phyloP scores from a whole-genome alignment of 30 jellyfish, hydroid and myxozoan genomes.

The Hydractinia echinata region DNA sequence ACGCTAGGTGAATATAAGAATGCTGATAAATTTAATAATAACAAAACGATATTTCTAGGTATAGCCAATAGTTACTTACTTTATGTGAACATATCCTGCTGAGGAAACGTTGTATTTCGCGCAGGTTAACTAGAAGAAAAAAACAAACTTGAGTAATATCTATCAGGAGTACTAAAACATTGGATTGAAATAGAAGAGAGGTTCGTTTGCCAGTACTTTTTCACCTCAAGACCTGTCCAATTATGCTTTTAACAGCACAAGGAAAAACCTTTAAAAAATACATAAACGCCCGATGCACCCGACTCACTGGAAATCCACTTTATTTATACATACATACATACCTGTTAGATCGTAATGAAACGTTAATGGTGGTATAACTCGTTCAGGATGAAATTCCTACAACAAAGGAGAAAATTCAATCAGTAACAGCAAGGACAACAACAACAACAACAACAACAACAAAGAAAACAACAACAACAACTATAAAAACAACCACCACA shows the following conservation, averaged over 20 bases:
- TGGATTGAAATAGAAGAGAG: too few relatives aligned
- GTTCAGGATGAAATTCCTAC: slow-evolving; percentile 32
- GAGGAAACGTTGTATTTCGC: slow-evolving; percentile 78
- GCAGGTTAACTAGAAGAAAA: slow-evolving; percentile 49
- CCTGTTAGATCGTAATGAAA: slow-evolving; percentile 22
- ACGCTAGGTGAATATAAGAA: too few relatives aligned
- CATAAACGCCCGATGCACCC: neutral
- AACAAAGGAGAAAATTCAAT: neutral
- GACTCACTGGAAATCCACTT: slow-evolving; percentile 1
- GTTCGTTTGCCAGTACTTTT: too few relatives aligned
- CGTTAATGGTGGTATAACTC: slow-evolving; percentile 32
- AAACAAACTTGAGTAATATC: too few relatives aligned
- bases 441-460: too few relatives aligned
- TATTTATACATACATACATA: too few relatives aligned
- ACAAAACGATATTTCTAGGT: too few relatives aligned
- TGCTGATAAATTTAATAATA: too few relatives aligned
- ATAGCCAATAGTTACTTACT: slow-evolving; percentile 17
- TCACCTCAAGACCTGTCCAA: neutral
- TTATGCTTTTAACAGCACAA: neutral
- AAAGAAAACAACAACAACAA: slow-evolving; percentile 6
- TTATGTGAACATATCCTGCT: slow-evolving; percentile 54
- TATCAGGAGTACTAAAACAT: too few relatives aligned
- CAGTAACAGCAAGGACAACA: neutral
- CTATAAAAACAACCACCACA: neutral
- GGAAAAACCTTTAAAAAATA: too few relatives aligned